Evolutionary conservation across 2,888 invertebrate genomes (phyloP), one percentile per base, ranked within the genome.

Genomic region (Scaptomyza parva): DNA sequence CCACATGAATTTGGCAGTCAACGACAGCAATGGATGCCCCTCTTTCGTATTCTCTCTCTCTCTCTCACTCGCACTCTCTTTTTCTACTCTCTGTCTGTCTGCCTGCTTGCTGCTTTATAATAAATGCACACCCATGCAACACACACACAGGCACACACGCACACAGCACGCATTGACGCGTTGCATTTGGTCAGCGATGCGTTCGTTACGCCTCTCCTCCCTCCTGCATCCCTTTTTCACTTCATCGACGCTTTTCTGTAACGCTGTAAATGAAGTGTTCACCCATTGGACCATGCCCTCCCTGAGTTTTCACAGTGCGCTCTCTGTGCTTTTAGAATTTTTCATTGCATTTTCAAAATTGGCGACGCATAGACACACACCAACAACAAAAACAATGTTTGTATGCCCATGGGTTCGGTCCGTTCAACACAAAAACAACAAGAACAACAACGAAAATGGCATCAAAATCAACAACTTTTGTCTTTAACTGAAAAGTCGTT

Each of bases 1-100:
- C 86, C 86, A 74, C 78, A 81, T 72, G 86, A 75, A 85, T 81
- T 87, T 81, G 86, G 69, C 78, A 81, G 70, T 73, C 79, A 82
- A 67, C 84, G 76, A 82, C 79, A 75, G 71, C 68, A 67, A 55
- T 59, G 45, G 55, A 58, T 35, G 52, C 41, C 30, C 50, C 17
- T 33, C 44, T 58, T 30, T 33, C 33, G 26, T 17, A 11, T 22
- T 9, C 20, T 39, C 18, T 2, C 35, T 14, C 22, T n/a, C 28
- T 20, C 48, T 28, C 26, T n/a, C 39, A 9, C 17, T 7, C 20
- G 8, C 41, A n/a, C 20, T 39, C 18, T 2, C 35, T 14, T 18
- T n/a, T 22, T 20, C 48, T 28, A n/a, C n/a, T 24, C 6, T 0
- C 18, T 14, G 26, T 2, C 52, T 39, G 26, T 48, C 45, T 47